These are phyloP conservation scores for Diabrotica balteata DNA, from an alignment of 2,888 invertebrate genomes.

Conservation along the genomic window DNA sequence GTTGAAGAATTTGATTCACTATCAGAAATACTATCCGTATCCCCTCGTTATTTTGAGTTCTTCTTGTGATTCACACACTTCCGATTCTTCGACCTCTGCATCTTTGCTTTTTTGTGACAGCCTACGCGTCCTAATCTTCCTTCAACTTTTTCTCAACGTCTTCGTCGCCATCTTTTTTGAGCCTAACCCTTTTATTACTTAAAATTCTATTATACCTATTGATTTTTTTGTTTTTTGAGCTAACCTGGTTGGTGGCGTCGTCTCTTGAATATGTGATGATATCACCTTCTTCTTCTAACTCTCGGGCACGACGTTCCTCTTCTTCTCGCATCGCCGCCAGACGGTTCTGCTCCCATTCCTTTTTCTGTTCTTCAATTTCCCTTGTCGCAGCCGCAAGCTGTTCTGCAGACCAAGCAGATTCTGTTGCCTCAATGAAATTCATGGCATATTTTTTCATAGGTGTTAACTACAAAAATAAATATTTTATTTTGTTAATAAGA, in stretches of 20 bases:
- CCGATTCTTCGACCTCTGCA: slow-evolving; percentile 13
- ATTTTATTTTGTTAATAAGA: not conserved
- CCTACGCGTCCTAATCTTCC: slow-evolving; percentile 12
- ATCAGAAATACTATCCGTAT: slow-evolving; percentile 10
- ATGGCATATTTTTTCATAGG: slow-evolving; percentile 96
- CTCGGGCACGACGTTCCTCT: slow-evolving; percentile 67
- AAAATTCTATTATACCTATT: slow-evolving; percentile 38
- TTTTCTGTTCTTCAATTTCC: slow-evolving; percentile 83
- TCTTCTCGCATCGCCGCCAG: slow-evolving; percentile 74
- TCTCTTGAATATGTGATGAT: slow-evolving; percentile 78
- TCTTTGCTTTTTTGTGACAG: slow-evolving; percentile 19
- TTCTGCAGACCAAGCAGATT: slow-evolving; percentile 81
- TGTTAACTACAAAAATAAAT: slow-evolving; percentile 71
- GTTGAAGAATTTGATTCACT: slow-evolving; percentile 36
- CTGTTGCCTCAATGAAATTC: slow-evolving; percentile 87
- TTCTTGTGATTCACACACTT: slow-evolving; percentile 18
- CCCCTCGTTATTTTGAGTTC: slow-evolving; percentile 30
- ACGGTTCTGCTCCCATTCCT: slow-evolving; percentile 87
- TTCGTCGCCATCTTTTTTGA: slow-evolving; percentile 22
- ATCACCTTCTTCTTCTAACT: slow-evolving; percentile 68
- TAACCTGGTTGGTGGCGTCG: slow-evolving; percentile 87
- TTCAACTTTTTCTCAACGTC: slow-evolving; percentile 26
- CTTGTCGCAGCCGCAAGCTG: slow-evolving; percentile 88
- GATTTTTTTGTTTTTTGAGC: slow-evolving; percentile 61
- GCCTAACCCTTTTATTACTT: slow-evolving; percentile 30